Evolutionary conservation across 2,113 vertebrate species (phyloP).

Genomic region (Ahaetulla prasina): DNA sequence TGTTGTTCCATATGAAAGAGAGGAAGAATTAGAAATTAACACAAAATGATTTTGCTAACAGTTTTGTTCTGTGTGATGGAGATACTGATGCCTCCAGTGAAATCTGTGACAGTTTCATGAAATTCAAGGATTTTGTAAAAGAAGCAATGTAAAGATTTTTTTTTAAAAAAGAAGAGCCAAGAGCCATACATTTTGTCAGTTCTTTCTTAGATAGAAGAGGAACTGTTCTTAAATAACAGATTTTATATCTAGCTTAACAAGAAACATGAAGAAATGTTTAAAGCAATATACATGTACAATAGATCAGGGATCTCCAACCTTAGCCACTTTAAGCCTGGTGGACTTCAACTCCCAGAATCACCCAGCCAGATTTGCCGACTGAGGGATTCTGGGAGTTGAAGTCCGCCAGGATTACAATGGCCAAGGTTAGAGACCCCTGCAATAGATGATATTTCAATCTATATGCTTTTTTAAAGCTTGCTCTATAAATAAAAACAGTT

Average conservation of each 20-base stretch:
- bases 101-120: background rate
- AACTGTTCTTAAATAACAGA: background rate
- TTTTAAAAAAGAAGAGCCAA: background rate
- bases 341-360: too few species aligned
- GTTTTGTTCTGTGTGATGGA: background rate
- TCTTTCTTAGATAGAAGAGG: background rate
- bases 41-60: background rate
- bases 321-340: too few species aligned
- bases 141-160: background rate
- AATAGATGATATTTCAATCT: background rate
- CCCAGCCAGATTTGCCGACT: too few species aligned
- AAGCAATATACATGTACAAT: background rate
- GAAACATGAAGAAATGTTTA: background rate
- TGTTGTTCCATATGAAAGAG: background rate
- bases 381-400: too few species aligned
- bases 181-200: background rate
- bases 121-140: background rate
- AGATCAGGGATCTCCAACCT: too few species aligned
- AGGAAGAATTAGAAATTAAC: background rate
- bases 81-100: background rate
- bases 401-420: too few species aligned
- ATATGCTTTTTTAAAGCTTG: slow-evolving; percentile 29
- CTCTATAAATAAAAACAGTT: slow-evolving; percentile 55
- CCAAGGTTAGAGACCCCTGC: too few species aligned
- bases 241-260: background rate